Base-by-base conservation (phyloP, 2,797 vertebrate species). In the Xiphorhynchus erythropygius region DNA sequence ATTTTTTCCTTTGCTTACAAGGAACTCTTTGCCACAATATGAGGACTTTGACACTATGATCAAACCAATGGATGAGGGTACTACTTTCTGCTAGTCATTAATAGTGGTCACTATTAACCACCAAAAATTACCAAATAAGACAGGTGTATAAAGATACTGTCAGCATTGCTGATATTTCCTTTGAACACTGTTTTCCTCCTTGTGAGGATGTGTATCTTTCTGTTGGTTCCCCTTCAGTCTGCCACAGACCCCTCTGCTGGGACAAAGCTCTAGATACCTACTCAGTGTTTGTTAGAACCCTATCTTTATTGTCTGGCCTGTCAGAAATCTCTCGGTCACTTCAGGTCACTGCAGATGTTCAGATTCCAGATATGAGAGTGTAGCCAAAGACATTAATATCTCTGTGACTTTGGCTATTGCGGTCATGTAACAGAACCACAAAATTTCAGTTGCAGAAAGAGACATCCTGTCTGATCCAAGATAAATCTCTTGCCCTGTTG, bases 281-380 rank as follows among this genome's bases (percentile, higher is more conserved):
- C 12, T 46, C 19, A 44, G 13, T 65, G n/a, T 2, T 50, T 80
- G 87, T 63, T 13, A 55, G 87, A 70, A 75, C 32, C 3, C 16
- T 7, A 5, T 5, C 28, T 52, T 52, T 64, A 32, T 68, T 88
- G 86, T 59, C 47, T 65, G 37, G 5, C 41, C 74, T 64, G 56
- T 19, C 18, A 55, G 24, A 59, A 81, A 75, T 75, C 2, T 1
- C 25, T 32, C 24, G 69, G 42, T 91, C 71, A 49, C 46, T 75
- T 84, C 57, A 90, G 84, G 76, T 35, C 63, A 14, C 44, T 41
- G 77, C 75, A 81, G 53, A 90, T 90, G 46, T 81, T 75, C 69
- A 44, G 35, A 35, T 64, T 46, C 35, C 63, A 77, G 50, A 79
- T 79, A 42, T 1, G 25, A 76, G 23, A 46, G 18, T 8, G 35